Evolutionary conservation across 2,888 invertebrate genomes (phyloP).

Genomic region (Syritta pipiens): DNA sequence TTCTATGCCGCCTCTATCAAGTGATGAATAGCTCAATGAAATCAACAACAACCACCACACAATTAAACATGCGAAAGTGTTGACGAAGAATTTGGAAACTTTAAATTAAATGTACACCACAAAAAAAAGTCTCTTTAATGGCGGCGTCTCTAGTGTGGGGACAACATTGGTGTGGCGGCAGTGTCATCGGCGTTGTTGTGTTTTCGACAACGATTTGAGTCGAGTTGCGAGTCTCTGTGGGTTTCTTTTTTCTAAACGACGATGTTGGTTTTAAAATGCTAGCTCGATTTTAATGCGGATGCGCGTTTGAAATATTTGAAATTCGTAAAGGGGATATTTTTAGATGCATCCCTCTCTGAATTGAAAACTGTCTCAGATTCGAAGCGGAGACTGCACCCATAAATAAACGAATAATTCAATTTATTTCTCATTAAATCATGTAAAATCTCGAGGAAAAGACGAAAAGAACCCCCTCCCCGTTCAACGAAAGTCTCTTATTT

Average conservation of each 20-base stretch:
- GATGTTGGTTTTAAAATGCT: constrained; percentile 22
- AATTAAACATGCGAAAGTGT: constrained; percentile 49
- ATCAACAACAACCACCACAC: constrained; percentile 28
- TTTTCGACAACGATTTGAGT: constrained; percentile 6
- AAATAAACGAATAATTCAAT: constrained; percentile 46
- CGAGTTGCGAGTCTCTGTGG: too few species aligned
- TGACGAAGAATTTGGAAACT: constrained; percentile 57
- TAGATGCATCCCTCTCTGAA: constrained; percentile 6
- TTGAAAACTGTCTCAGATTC: too few species aligned
- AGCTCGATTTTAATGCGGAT: constrained; percentile 37
- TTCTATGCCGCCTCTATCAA: constrained; percentile 27
- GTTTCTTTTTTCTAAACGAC: too few species aligned
- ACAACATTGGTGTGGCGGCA: neutral
- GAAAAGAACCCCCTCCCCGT: too few species aligned
- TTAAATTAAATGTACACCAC: constrained; percentile 49
- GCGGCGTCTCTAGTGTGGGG: too few species aligned
- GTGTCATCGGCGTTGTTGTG: constrained; percentile 22
- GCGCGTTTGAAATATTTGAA: constrained; percentile 56
- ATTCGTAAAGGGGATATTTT: constrained; percentile 54
- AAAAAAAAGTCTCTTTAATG: constrained; percentile 29
- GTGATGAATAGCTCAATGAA: constrained; percentile 56
- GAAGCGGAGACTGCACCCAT: too few species aligned
- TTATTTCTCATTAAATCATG: constrained; percentile 52
- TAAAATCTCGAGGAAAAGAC: constrained; percentile 10
- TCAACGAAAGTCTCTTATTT: too few species aligned